Conservation (phyloP, 2,113 vertebrate species). For the Gymnorhina tibicen region DNA sequence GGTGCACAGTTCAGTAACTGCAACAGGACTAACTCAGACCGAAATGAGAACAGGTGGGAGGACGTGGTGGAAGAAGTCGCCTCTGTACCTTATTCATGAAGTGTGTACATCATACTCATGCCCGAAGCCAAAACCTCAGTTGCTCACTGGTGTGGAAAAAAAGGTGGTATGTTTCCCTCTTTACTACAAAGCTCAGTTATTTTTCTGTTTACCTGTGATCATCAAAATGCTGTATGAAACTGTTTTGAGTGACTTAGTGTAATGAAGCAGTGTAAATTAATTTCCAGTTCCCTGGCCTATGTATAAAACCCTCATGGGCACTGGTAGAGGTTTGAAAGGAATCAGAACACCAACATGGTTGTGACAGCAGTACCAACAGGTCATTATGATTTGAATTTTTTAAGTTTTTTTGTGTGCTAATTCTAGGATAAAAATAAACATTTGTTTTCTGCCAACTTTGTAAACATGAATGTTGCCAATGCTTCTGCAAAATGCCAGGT, state of each 20-base stretch:
- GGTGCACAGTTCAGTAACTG: background rate
- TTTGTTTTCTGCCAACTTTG: background rate
- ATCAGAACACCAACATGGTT: background rate
- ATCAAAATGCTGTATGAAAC: background rate
- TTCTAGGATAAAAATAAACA: background rate
- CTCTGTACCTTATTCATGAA: rapidly evolving
- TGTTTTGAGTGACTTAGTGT: background rate
- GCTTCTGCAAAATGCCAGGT: background rate
- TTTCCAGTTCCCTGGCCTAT: background rate
- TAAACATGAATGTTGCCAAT: background rate
- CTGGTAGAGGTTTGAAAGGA: background rate
- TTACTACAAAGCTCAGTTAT: background rate
- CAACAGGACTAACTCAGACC: background rate
- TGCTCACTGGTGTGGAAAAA: background rate
- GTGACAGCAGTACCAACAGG: background rate
- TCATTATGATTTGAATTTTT: background rate
- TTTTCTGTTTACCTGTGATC: background rate
- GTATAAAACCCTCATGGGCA: background rate
- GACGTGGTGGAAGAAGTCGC: background rate
- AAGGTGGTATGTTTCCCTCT: background rate
- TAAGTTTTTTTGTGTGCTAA: background rate
- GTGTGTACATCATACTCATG: background rate
- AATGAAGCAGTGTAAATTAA: background rate
- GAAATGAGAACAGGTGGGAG: background rate
- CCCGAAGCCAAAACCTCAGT: background rate